Conservation (phyloP, 2,888 invertebrate species). For the Drosophila buzzatii region DNA sequence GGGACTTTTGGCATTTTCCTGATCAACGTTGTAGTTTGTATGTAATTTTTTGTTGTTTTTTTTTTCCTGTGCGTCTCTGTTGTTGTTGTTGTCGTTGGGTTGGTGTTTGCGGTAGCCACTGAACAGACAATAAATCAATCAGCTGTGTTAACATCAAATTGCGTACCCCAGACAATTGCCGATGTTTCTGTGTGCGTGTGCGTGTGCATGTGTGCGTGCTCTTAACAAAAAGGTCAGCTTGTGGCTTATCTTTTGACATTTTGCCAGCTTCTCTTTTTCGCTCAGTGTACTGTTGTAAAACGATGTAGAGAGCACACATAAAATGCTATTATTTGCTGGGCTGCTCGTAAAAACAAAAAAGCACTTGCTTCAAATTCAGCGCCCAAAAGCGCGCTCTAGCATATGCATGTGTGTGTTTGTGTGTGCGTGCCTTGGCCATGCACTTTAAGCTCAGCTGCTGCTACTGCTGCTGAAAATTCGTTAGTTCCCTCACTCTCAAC, state of each 20-base stretch:
- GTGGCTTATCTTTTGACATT: slow-evolving; percentile 9
- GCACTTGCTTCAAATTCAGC: slow-evolving; percentile 48
- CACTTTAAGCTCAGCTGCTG: slow-evolving; percentile 56
- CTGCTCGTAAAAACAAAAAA: slow-evolving; percentile 58
- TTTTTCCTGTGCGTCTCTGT: slow-evolving; percentile 18
- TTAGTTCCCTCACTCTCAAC: slow-evolving; percentile 20
- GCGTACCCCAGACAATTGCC: slow-evolving; percentile 64
- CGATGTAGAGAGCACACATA: slow-evolving; percentile 35
- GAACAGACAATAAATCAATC: slow-evolving; percentile 78
- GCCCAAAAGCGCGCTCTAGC: slow-evolving; percentile 46
- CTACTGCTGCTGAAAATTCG: slow-evolving; percentile 47
- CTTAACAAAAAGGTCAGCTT: slow-evolving; percentile 50
- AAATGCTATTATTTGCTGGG: slow-evolving; percentile 67
- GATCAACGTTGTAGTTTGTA: slow-evolving; percentile 34
- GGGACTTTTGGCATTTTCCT: slow-evolving; percentile 72
- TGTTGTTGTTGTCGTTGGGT: slow-evolving; percentile 25
- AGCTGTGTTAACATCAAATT: slow-evolving; percentile 80
- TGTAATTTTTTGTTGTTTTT: not conserved
- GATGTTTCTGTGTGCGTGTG: slow-evolving; percentile 24
- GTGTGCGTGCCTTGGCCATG: slow-evolving; percentile 43
- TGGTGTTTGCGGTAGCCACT: slow-evolving; percentile 64
- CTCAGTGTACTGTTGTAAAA: slow-evolving; percentile 42
- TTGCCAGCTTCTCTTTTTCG: slow-evolving; percentile 19
- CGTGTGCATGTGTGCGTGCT: slow-evolving; percentile 22
- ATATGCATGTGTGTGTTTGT: slow-evolving; percentile 17